Conservation (phyloP, 1,140 invertebrate genomes). For the Saccostrea echinata region DNA sequence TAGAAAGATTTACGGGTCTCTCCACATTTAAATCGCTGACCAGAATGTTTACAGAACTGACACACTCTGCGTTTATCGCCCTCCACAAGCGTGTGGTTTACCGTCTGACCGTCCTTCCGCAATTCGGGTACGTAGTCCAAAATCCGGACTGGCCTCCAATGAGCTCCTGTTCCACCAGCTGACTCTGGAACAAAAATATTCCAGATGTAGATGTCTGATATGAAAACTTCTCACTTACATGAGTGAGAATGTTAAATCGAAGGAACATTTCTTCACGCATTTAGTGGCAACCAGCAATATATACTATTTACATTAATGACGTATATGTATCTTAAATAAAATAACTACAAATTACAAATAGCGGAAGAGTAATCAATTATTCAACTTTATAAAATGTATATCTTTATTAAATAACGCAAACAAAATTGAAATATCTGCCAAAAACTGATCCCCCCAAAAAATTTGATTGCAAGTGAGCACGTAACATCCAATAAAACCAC, state of each 20-base stretch:
- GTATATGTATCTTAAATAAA: neutral
- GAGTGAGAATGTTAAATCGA: neutral
- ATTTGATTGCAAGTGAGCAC: neutral
- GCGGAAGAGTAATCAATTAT: neutral
- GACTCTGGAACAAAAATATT: constrained; percentile 22
- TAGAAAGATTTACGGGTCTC: constrained; percentile 51
- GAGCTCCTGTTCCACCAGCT: neutral
- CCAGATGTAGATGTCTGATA: neutral
- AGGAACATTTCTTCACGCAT: neutral
- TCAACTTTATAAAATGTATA: too few species aligned
- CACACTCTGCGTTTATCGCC: constrained; percentile 40
- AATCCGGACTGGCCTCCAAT: neutral
- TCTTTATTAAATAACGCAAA: too few species aligned
- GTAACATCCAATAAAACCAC: neutral
- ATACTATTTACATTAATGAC: neutral
- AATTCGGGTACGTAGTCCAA: neutral
- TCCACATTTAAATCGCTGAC: constrained; percentile 41
- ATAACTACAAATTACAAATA: neutral
- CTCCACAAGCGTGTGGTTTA: constrained; percentile 13
- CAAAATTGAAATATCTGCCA: too few species aligned
- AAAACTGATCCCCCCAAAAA: neutral
- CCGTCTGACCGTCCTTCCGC: neutral
- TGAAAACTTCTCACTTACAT: neutral
- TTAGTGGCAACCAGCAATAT: neutral
- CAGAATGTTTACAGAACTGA: constrained; percentile 34